Conservation (phyloP, 2,797 vertebrate species). For the Epinephelus awoara region DNA sequence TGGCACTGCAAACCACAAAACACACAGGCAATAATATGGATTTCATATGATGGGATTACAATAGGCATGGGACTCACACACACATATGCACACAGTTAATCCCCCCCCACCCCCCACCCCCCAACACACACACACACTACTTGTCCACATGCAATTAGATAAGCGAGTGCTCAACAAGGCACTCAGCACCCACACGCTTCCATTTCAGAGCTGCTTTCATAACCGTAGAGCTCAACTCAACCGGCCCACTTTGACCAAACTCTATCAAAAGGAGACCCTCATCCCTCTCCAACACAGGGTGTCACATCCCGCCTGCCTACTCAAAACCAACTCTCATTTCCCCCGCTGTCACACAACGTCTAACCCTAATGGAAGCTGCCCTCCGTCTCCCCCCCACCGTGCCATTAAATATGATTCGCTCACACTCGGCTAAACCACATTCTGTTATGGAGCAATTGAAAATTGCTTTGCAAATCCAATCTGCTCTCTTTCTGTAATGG, state of each 20-base stretch:
- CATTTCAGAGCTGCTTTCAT: slow-evolving; percentile 76
- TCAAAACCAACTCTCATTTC: slow-evolving; percentile 48
- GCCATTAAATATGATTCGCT: slow-evolving; percentile 41
- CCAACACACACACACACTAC: slow-evolving; percentile 12
- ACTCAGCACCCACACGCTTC: slow-evolving; percentile 77
- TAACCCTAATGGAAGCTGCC: slow-evolving; percentile 57
- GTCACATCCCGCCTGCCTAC: slow-evolving; percentile 64
- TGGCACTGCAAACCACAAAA: slow-evolving; percentile 48
- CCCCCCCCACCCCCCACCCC: slow-evolving; percentile 32
- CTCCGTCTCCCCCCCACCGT: neutral
- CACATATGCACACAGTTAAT: slow-evolving; percentile 46
- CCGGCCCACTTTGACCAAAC: slow-evolving; percentile 67
- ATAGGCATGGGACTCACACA: slow-evolving; percentile 40
- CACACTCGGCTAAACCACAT: slow-evolving; percentile 32
- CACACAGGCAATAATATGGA: slow-evolving; percentile 66
- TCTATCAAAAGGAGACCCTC: slow-evolving; percentile 55
- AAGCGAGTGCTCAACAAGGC: slow-evolving; percentile 65
- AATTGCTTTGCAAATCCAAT: slow-evolving; percentile 50
- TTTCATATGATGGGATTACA: slow-evolving; percentile 57
- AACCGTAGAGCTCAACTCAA: slow-evolving; percentile 60
- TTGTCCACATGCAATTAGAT: slow-evolving; percentile 75
- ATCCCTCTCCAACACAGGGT: slow-evolving; percentile 51
- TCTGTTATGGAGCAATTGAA: slow-evolving; percentile 15
- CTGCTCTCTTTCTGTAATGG: slow-evolving; percentile 19
- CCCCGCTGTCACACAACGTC: slow-evolving; percentile 37